Conservation (phyloP, 2,113 vertebrate species). For the Caranx melampygus region DNA sequence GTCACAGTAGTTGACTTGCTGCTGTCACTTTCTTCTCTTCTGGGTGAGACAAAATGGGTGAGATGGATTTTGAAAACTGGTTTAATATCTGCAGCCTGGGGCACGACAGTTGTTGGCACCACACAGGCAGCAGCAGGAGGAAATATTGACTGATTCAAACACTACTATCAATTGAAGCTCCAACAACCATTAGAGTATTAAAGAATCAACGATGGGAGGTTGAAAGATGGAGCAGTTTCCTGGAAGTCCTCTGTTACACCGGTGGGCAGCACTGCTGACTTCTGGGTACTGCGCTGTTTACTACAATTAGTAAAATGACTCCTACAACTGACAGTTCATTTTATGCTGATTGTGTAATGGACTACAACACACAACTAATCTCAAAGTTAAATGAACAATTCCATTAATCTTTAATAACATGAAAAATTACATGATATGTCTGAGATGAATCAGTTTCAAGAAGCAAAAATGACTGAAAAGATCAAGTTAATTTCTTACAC, state of each 20-base stretch:
- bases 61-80: constrained; percentile 7
- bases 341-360: neutral
- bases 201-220: constrained; percentile 10
- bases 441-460: no score
- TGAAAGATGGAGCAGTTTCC: constrained; percentile 6
- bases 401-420: neutral
- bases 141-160: constrained; percentile 18
- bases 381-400: neutral
- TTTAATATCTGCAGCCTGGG: neutral
- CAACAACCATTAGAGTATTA: constrained; percentile 12
- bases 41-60: neutral
- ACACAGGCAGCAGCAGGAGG: neutral
- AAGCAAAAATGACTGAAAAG: neutral
- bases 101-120: neutral
- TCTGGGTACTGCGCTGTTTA: neutral
- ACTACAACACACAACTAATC: neutral
- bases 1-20: neutral
- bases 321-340: neutral
- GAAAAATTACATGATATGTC: no score
- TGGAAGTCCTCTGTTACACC: neutral
- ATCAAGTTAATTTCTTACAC: no score
- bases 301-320: neutral
- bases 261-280: neutral
- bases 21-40: neutral
- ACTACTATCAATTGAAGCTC: constrained; percentile 14